Evolutionary conservation across 2,888 invertebrate species (phyloP).

Genomic region (Drosophila kokeensis): DNA sequence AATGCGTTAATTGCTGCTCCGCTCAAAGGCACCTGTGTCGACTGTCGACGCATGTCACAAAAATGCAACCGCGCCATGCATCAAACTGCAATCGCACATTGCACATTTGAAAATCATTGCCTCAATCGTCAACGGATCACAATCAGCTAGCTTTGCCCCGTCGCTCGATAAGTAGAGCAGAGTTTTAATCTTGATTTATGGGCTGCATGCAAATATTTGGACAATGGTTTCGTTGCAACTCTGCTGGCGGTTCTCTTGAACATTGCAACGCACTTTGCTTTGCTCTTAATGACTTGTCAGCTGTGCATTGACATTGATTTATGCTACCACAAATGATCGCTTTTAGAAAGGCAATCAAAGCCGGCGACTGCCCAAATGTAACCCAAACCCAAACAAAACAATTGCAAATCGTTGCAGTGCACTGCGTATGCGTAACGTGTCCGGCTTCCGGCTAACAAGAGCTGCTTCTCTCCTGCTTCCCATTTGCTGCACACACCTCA

Average conservation of each 20-base stretch:
- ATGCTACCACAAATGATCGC: slow-evolving; percentile 42
- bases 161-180: slow-evolving; percentile 66
- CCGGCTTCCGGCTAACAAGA: slow-evolving; percentile 48
- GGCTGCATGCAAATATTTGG: slow-evolving; percentile 72
- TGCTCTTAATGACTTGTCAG: slow-evolving; percentile 71
- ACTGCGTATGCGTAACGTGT: slow-evolving; percentile 64
- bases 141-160: neutral
- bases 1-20: slow-evolving; percentile 69
- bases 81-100: slow-evolving; percentile 21
- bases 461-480: slow-evolving; percentile 1
- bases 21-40: slow-evolving; percentile 42
- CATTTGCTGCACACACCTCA: slow-evolving; percentile 33
- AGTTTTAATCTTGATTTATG: slow-evolving; percentile 75
- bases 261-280: slow-evolving; percentile 72
- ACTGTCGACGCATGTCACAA: slow-evolving; percentile 70
- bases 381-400: slow-evolving; percentile 32
- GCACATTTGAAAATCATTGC: slow-evolving; percentile 10
- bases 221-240: slow-evolving; percentile 51
- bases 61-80: slow-evolving; percentile 40
- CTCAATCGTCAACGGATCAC: slow-evolving; percentile 4
- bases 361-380: slow-evolving; percentile 38
- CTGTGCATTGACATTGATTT: slow-evolving; percentile 67
- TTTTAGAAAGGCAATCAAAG: slow-evolving; percentile 53
- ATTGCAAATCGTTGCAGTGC: slow-evolving; percentile 43
- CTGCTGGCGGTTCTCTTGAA: slow-evolving; percentile 37